Evolutionary conservation across 2,113 vertebrate species (phyloP), one percentile per base, ranked within the genome.

Genomic region (Toxostoma redivivum): DNA sequence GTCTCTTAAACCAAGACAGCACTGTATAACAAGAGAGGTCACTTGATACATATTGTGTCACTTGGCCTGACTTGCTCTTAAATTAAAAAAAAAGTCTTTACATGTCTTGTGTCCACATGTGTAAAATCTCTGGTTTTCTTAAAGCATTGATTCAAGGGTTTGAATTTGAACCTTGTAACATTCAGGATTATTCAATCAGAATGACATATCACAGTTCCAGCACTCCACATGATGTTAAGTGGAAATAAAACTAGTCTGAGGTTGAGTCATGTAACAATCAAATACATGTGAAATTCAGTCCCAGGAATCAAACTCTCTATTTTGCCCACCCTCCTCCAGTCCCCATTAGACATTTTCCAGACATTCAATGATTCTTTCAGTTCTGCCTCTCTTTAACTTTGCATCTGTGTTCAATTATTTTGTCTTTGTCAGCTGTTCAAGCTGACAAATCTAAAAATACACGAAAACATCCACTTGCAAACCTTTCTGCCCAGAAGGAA

Each of bases 381-480:
- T 92, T 94, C 84, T 92, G 88, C 58, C 85, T 92, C 78, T 90
- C 70, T 94, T 61, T 64, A 56, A 72, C 58, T 92, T 86, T 93
- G 79, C 91, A 88, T 95, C 88, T 97, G 95, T 86, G 88, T 56
- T 93, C 51, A 77, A 92, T 96, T 97, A 95, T 70, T 96, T 90
- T 83, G 82, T 95, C 88, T 97, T 93, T 94, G 86, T 96, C 96
- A 97, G 94, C 96, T 94, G 92, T 96, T 96, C 90, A 95, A 88
- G 90, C 64, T 62, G 80, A n/a, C n/a, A n/a, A 62, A 92, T 82
- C 95, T 96, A 95, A 97, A 97, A 97, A 97, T 95, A 95, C 38
- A 38, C 72, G 77, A 11, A 83, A 88, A 77, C 91, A 93, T 90
- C 67, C 71, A 90, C 62, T 94, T 83, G 88, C 79, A 83, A 86